These are phyloP conservation scores for Periparus ater DNA, from an alignment of 2,797 vertebrate species.

Conservation along the genomic window DNA sequence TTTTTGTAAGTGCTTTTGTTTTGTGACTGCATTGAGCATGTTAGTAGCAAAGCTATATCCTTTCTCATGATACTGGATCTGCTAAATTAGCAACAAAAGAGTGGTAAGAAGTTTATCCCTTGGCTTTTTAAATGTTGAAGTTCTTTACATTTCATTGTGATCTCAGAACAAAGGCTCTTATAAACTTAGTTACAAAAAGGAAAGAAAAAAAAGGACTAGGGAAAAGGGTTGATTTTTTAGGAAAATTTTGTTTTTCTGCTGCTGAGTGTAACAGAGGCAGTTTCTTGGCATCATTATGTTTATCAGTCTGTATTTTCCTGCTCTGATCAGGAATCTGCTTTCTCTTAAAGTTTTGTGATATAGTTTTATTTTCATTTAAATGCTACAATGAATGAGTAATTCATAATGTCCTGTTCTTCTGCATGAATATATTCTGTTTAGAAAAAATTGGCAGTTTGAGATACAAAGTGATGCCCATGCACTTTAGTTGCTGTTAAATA, in stretches of 20 bases:
- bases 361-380: background rate
- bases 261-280: background rate
- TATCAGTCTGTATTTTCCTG: background rate
- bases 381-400: background rate
- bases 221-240: background rate
- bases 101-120: background rate
- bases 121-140: background rate
- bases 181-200: background rate
- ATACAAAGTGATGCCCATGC: background rate
- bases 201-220: background rate
- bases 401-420: background rate
- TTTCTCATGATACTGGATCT: background rate
- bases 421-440: background rate
- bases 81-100: background rate
- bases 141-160: background rate
- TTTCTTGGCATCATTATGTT: background rate
- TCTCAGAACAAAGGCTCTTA: background rate
- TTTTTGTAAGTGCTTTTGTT: background rate
- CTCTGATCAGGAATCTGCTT: background rate
- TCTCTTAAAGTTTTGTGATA: background rate
- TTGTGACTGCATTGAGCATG: background rate
- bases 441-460: background rate
- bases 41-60: background rate
- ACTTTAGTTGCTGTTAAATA: background rate
- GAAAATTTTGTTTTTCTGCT: background rate